Base-by-base conservation (phyloP, 2,888 invertebrate species). In the Temnothorax unifasciatus region DNA sequence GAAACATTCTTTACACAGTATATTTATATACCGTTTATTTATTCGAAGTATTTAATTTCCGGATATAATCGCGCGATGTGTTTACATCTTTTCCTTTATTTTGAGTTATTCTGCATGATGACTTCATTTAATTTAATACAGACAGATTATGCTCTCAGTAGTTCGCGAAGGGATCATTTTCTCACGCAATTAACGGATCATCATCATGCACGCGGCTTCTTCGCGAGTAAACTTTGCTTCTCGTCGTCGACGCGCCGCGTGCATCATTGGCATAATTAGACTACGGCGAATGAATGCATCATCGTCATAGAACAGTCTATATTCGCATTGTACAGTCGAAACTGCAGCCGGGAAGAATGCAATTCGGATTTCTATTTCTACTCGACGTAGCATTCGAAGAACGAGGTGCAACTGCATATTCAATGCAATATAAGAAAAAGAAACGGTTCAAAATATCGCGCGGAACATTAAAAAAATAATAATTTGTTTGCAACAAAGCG, bases 191-290 rank as follows among this genome's bases (percentile, higher is more conserved):
- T 66, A 66, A 9, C n/a, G 21, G 13, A 68, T 44, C 29, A 69
- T 59, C 6, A 29, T 59, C n/a, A n/a, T n/a, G n/a, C 3, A 6
- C 66, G n/a, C 15, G 4, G 3, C 5, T 29, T 52, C 68, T 69
- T 59, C 34, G 18, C 38, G 59, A 59, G 8, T 79, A 79, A 79
- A 47, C 57, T 79, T 68, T 38, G 29, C 34, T 47, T 15, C 18
- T 79, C 52, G 2, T 41, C n/a, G 52, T 81, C 21, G 82, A 75
- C 21, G 54, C 52, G n/a, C 8, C 47, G 71, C 79, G 29, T n/a
- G 38, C 59, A 59, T 81, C 79, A 71, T 13, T 71, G 47, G n/a
- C 79, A 59, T 68, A 77, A 77, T 81, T 71, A 59, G 59, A 76
- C 64, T 64, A 61, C 52, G 9, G 74, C 59, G 52, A 81, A 69